Evolutionary conservation across 2,113 vertebrate genomes (phyloP), one percentile per base, ranked within the genome.

Genomic region (Pica pica): DNA sequence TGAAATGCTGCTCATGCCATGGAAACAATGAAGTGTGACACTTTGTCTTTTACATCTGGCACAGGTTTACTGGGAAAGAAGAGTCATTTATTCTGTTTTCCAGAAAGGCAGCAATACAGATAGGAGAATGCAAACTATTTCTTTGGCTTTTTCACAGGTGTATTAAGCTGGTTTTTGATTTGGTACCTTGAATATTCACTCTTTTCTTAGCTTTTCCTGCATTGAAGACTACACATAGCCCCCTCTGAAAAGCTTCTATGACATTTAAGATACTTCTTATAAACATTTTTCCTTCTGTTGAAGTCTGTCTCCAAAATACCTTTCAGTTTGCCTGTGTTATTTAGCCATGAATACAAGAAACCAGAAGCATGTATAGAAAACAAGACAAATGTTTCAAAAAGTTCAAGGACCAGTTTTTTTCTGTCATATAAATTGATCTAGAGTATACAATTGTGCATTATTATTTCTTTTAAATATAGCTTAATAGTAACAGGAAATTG

Each of bases 1-100:
- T 79, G 68, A 95, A 95, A 96, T 92, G 82, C 42, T 90, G 87
- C 74, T 95, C 52, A 80, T 95, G 65, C 30, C 86, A 77, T 91
- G 75, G 82, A 95, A 97, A 96, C 68, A 94, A 91, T 87, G 80
- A 93, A 81, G 70, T 44, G 18, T 80, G 68, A 94, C 77, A 75
- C 78, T 97, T 94, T 82, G 46, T 87, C 76, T 95, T 92, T 93
- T 85, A 87, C 87, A 67, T 68, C 75, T 93, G 56, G 82, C 87
- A 91, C 67, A 95, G 47, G 75, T 74, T 91, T 70, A 71, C 55
- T 65, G 39, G 56, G 60, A 65, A 91, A 71, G 60, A 70, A 87
- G 92, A 56, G 46, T 65, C 16, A 71, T 75, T 92, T 75, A 64
- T 82, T 87, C 65, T 74, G 31, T 49, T 89, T 87, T 87, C 59